Conservation (phyloP, 2,888 invertebrate species). For the Catotricha subobsoleta region DNA sequence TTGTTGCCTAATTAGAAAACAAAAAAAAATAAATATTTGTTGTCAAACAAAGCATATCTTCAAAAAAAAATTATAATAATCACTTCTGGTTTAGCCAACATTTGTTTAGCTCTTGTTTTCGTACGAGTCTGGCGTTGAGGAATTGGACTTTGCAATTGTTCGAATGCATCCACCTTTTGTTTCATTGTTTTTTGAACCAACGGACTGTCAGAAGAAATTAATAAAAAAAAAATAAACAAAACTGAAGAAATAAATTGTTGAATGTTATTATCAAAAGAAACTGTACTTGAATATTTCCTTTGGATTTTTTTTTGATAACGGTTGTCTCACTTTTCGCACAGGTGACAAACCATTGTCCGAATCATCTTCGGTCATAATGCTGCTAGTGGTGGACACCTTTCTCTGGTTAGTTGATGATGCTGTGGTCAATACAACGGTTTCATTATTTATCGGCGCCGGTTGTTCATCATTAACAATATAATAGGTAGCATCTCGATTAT, state of each 20-base stretch:
- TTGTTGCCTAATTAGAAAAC: background rate
- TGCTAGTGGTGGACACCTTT: background rate
- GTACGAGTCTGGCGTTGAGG: background rate
- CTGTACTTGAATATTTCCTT: constrained; percentile 7
- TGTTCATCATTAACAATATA: background rate
- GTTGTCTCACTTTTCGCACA: background rate
- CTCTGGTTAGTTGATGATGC: background rate
- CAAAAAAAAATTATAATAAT: too few species aligned
- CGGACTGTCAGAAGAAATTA: too few species aligned
- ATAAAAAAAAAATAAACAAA: constrained; percentile 17
- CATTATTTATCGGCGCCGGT: background rate
- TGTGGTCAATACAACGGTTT: background rate
- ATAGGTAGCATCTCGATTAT: background rate
- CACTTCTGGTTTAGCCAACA: too few species aligned
- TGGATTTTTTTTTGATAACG: background rate
- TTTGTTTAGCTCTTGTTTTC: background rate
- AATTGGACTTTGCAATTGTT: constrained; percentile 19
- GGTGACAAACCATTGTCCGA: constrained; percentile 12
- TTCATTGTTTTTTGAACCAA: constrained; percentile 40
- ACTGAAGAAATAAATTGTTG: constrained; percentile 13
- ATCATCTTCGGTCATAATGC: constrained; percentile 23
- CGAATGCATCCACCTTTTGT: constrained; percentile 42
- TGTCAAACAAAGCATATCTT: background rate
- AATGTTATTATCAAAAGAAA: background rate
- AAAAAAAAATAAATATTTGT: background rate